Evolutionary conservation across 2,797 vertebrate genomes (phyloP).

Genomic region (Malurus splendens): DNA sequence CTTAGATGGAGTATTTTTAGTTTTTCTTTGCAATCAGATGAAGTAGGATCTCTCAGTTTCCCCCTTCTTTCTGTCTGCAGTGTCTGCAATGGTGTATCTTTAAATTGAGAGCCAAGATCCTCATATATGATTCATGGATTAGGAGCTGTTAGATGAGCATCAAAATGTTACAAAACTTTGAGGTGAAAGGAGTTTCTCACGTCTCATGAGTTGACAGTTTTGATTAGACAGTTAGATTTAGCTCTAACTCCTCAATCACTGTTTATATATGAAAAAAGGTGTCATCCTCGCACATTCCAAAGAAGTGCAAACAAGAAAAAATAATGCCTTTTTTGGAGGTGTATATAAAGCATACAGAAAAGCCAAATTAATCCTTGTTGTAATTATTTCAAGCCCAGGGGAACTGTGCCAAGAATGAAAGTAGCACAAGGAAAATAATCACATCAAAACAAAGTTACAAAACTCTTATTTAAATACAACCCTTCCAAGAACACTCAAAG

Average conservation of each 20-base stretch:
- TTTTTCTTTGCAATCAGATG: not conserved
- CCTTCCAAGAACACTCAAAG: not conserved
- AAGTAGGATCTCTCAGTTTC: not conserved
- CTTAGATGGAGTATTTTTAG: not conserved
- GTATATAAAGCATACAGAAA: not conserved
- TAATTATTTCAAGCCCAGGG: not conserved
- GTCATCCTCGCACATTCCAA: not conserved
- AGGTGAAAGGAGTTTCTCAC: not conserved
- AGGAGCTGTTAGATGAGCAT: not conserved
- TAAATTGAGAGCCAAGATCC: not conserved
- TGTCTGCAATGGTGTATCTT: not conserved
- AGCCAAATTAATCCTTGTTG: not conserved
- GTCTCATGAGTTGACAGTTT: not conserved
- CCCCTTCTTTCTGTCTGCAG: not conserved
- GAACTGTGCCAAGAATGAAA: not conserved
- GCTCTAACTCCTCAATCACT: not conserved
- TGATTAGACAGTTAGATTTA: not conserved
- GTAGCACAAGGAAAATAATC: not conserved
- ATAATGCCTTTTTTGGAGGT: not conserved
- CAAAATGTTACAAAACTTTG: not conserved
- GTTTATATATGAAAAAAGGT: not conserved
- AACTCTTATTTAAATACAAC: not conserved
- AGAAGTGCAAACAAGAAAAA: not conserved
- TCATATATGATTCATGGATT: rapidly evolving
- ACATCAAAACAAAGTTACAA: not conserved